Conservation (phyloP, 2,888 invertebrate species). For the Herminia tarsipennalis region DNA sequence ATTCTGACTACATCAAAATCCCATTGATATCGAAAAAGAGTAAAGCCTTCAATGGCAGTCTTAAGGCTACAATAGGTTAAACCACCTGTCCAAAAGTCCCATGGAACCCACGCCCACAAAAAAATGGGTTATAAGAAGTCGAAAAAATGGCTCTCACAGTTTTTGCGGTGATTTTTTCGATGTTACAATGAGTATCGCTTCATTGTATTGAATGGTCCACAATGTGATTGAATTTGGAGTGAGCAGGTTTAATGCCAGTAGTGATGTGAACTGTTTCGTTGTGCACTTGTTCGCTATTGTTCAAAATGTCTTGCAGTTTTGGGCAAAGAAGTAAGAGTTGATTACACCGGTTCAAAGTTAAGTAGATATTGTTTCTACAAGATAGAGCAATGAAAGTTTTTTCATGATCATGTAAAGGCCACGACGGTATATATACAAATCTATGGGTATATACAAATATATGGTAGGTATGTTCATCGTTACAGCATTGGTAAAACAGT, state of each 20-base stretch:
- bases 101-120: slow-evolving; percentile 74
- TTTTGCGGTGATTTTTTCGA: slow-evolving; percentile 46
- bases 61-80: slow-evolving; percentile 43
- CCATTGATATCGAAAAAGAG: slow-evolving; percentile 17
- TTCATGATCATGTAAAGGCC: too few relatives aligned
- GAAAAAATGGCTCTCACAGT: slow-evolving; percentile 51
- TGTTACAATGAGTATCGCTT: slow-evolving; percentile 29
- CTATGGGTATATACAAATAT: too few relatives aligned
- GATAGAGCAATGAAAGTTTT: too few relatives aligned
- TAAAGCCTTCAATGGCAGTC: slow-evolving; percentile 8
- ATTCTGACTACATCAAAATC: slow-evolving; percentile 20
- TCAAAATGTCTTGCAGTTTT: not conserved
- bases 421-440: too few relatives aligned
- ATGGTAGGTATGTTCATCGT: too few relatives aligned
- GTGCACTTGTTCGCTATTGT: slow-evolving; percentile 9
- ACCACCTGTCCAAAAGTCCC: slow-evolving; percentile 73
- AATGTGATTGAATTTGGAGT: slow-evolving; percentile 29
- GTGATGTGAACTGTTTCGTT: slow-evolving; percentile 1
- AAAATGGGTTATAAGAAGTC: slow-evolving; percentile 68
- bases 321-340: too few relatives aligned
- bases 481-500: too few relatives aligned
- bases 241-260: slow-evolving; percentile 3
- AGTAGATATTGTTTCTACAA: too few relatives aligned
- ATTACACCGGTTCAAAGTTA: too few relatives aligned
- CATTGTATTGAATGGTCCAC: slow-evolving; percentile 27